Evolutionary conservation across 1,140 invertebrate genomes (phyloP).

Genomic region (Polypedilum pembai): DNA sequence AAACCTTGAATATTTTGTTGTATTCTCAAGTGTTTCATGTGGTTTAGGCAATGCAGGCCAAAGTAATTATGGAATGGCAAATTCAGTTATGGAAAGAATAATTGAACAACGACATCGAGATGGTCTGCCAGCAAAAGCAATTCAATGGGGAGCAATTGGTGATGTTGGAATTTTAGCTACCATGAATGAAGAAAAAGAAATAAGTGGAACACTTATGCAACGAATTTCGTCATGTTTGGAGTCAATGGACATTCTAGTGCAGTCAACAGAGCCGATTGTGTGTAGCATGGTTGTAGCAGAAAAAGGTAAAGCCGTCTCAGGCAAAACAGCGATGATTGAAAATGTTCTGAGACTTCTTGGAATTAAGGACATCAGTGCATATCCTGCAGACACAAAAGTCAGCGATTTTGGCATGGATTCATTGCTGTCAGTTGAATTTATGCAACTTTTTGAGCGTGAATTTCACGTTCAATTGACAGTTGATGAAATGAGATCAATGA

Average conservation of each 20-base stretch:
- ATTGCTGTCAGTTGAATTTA: background rate
- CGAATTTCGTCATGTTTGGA: conserved; percentile 64
- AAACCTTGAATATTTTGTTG: conserved; percentile 48
- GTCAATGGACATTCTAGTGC: conserved; percentile 56
- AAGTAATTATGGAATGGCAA: conserved; percentile 54
- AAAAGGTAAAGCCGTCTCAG: conserved; percentile 44
- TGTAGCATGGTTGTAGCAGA: conserved; percentile 66
- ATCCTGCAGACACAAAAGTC: background rate
- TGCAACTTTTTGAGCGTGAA: background rate
- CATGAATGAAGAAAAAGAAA: conserved; percentile 42
- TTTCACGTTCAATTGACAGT: background rate
- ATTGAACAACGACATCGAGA: conserved; percentile 47
- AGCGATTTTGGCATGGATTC: background rate
- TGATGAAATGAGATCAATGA: background rate
- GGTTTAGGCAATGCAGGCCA: conserved; percentile 61
- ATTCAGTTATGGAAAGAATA: conserved; percentile 53
- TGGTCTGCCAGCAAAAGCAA: conserved; percentile 49
- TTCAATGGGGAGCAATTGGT: conserved; percentile 53
- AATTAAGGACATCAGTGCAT: background rate
- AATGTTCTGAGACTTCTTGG: background rate
- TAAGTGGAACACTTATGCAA: conserved; percentile 70
- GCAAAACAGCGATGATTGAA: conserved; percentile 31
- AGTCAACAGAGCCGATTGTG: conserved; percentile 55
- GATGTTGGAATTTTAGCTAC: conserved; percentile 64
- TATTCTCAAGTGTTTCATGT: conserved; percentile 69